Evolutionary conservation across 2,797 vertebrate species (phyloP).

Genomic region (Harpagifer antarcticus): DNA sequence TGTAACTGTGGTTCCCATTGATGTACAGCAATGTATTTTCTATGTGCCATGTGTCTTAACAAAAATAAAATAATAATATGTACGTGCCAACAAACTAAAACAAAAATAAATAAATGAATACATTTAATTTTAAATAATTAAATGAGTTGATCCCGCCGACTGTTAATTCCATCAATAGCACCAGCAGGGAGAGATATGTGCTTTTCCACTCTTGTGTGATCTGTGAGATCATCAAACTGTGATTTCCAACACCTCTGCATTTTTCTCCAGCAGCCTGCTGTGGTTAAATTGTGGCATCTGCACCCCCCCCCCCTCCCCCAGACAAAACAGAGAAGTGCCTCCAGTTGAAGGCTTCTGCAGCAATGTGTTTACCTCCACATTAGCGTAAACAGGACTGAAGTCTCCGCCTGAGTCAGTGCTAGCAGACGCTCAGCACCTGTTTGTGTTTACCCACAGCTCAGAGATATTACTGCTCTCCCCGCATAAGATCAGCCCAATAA

Average conservation of each 20-base stretch:
- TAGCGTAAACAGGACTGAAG: constrained; percentile 59
- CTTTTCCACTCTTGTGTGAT: constrained; percentile 21
- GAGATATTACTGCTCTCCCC: constrained; percentile 26
- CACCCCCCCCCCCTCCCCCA: neutral
- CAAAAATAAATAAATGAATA: too few species aligned
- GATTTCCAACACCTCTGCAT: constrained; percentile 8
- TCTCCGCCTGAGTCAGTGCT: constrained; percentile 46
- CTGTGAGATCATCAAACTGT: constrained; percentile 40
- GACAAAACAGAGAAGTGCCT: constrained; percentile 23
- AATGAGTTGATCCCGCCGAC: constrained; percentile 42
- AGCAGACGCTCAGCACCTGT: constrained; percentile 68
- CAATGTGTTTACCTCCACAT: constrained; percentile 62
- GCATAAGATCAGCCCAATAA: constrained; percentile 11
- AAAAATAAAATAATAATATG: too few species aligned
- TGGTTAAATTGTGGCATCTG: constrained; percentile 23
- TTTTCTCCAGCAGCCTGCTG: constrained; percentile 13
- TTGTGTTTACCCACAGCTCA: constrained; percentile 57
- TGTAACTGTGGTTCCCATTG: too few species aligned
- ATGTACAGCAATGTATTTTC: too few species aligned
- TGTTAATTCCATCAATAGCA: constrained; percentile 61
- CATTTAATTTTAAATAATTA: too few species aligned
- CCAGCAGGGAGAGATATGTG: neutral
- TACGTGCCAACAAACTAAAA: too few species aligned
- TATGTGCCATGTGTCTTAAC: too few species aligned
- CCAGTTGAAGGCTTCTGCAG: constrained; percentile 41